phyloP scores from a whole-genome alignment of 2,113 vertebrate species.

The Equus quagga region DNA sequence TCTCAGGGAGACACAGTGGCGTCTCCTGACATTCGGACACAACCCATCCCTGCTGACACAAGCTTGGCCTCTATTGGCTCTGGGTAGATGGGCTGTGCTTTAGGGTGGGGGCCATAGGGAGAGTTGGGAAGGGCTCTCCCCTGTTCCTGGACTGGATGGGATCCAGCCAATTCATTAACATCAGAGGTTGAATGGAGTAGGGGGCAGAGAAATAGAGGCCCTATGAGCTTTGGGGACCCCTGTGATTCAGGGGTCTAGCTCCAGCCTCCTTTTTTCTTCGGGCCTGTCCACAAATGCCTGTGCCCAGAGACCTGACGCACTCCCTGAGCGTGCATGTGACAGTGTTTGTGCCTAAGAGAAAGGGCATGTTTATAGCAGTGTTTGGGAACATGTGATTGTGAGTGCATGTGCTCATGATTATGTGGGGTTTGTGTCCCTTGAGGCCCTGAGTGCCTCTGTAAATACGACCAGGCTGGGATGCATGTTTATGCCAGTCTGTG shows the following conservation, averaged over 20 bases:
- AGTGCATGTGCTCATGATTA: constrained; percentile 59
- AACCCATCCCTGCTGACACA: constrained; percentile 82
- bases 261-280: constrained; percentile 7
- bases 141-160: background rate
- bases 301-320: background rate
- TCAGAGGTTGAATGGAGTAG: background rate
- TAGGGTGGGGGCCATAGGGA: background rate
- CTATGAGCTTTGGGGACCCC: background rate
- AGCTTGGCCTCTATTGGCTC: constrained; percentile 30
- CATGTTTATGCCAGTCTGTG: background rate
- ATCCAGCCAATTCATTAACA: background rate
- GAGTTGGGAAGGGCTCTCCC: background rate
- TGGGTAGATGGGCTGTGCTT: background rate
- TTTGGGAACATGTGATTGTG: constrained; percentile 39
- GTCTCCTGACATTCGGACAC: constrained; percentile 85
- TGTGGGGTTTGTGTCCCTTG: constrained; percentile 7
- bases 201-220: background rate
- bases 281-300: background rate
- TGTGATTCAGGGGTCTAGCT: background rate
- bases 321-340: background rate
- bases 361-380: constrained; percentile 54
- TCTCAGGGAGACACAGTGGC: constrained; percentile 76
- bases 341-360: constrained; percentile 55
- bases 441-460: constrained; percentile 45
- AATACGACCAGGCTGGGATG: background rate